phyloP scores from a whole-genome alignment of 2,888 invertebrate genomes.

The Sclerodermus sp. region DNA sequence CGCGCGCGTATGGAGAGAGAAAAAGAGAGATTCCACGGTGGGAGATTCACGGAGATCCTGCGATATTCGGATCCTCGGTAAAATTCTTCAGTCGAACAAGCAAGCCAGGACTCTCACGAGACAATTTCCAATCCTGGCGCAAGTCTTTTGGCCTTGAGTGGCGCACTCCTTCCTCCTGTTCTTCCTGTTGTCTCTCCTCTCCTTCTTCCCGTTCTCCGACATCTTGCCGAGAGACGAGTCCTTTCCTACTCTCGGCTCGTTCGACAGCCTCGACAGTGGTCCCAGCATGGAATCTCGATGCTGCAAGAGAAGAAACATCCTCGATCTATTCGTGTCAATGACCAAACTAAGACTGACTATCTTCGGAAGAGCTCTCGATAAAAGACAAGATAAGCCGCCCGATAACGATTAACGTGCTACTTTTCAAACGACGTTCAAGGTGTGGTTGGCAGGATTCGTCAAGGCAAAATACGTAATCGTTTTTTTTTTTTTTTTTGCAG shows the following conservation, averaged over 20 bases:
- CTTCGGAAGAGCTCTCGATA: too few species aligned
- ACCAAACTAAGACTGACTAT: too few species aligned
- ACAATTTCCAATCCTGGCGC: slow-evolving; percentile 46
- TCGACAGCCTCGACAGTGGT: slow-evolving; percentile 25
- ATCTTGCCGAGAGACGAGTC: too few species aligned
- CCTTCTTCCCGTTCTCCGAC: slow-evolving; percentile 38
- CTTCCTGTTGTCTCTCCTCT: slow-evolving; percentile 48
- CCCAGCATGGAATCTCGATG: neutral
- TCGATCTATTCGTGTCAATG: too few species aligned
- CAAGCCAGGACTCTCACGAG: slow-evolving; percentile 47
- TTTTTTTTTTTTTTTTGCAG: too few species aligned
- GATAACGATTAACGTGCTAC: too few species aligned
- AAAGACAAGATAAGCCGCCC: too few species aligned
- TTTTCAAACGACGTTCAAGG: too few species aligned
- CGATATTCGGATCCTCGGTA: neutral
- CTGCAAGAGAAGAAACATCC: too few species aligned
- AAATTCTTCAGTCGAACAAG: slow-evolving; percentile 44
- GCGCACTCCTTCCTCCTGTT: slow-evolving; percentile 49
- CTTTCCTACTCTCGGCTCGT: slow-evolving; percentile 28
- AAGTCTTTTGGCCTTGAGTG: slow-evolving; percentile 44
- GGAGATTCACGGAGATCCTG: slow-evolving; percentile 12
- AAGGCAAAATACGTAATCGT: too few species aligned
- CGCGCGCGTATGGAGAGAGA: too few species aligned
- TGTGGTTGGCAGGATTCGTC: too few species aligned
- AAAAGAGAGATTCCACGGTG: slow-evolving; percentile 4